Evolutionary conservation across 2,797 vertebrate genomes (phyloP).

Genomic region (Pelobates cultripes): DNA sequence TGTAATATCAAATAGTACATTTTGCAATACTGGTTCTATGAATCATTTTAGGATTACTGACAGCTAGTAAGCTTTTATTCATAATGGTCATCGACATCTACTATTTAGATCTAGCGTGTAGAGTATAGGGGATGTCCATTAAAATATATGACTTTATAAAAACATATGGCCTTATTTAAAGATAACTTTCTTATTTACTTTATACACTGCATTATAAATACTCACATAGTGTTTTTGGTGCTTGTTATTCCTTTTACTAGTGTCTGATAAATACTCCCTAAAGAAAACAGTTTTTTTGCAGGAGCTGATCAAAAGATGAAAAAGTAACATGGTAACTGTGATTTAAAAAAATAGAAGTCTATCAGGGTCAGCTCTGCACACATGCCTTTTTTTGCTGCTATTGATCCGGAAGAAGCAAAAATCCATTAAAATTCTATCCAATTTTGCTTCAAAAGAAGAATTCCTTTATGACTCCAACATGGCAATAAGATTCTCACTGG

Average conservation of each 20-base stretch:
- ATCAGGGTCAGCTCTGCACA: background rate
- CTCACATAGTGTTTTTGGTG: background rate
- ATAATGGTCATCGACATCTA: too few species aligned
- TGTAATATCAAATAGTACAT: too few species aligned
- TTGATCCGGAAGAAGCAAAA: background rate
- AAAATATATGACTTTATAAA: too few species aligned
- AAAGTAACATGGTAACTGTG: background rate
- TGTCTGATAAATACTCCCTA: background rate
- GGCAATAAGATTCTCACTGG: background rate
- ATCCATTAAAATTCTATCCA: background rate
- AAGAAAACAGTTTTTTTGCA: background rate
- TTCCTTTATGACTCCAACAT: background rate
- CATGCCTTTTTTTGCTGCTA: background rate
- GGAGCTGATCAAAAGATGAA: background rate
- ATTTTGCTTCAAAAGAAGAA: background rate
- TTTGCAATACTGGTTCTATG: too few species aligned
- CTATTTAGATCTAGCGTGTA: too few species aligned
- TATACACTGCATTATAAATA: background rate
- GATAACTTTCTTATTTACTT: too few species aligned
- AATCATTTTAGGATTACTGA: too few species aligned
- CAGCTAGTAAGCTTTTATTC: too few species aligned
- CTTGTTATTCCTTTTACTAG: background rate
- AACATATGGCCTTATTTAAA: too few species aligned
- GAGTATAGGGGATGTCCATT: too few species aligned
- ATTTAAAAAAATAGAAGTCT: background rate